Conservation (phyloP, 2,113 vertebrate species). For the Eptesicus fuscus region DNA sequence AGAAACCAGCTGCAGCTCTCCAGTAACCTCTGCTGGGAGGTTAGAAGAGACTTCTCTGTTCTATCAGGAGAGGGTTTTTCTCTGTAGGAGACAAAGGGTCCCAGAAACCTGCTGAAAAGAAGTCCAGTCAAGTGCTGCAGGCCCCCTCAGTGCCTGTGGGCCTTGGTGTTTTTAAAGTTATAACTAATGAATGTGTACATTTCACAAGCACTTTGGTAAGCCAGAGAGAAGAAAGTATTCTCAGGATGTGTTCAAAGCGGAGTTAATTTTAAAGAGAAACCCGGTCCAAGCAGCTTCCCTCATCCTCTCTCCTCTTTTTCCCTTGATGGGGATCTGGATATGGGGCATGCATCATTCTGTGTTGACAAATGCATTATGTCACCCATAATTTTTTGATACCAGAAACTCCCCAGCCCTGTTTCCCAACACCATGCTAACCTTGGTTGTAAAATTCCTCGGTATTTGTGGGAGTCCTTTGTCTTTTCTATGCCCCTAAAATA, state of each 20-base stretch:
- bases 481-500: background rate
- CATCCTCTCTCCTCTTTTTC: background rate
- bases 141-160: background rate
- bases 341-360: background rate
- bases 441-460: background rate
- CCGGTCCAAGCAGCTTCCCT: background rate
- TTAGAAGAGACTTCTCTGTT: background rate
- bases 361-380: background rate
- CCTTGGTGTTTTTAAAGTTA: background rate
- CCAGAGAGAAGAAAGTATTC: background rate
- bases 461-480: background rate
- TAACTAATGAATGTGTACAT: background rate
- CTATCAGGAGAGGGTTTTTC: background rate
- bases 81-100: background rate
- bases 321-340: background rate
- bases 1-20: background rate
- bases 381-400: background rate
- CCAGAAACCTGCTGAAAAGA: background rate
- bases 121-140: background rate
- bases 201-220: constrained; percentile 42
- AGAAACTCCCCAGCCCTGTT: background rate
- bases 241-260: constrained; percentile 31
- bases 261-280: constrained; percentile 25
- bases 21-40: background rate
- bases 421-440: background rate